phyloP scores from a whole-genome alignment of 2,113 vertebrate genomes.

The Holacanthus passer region DNA sequence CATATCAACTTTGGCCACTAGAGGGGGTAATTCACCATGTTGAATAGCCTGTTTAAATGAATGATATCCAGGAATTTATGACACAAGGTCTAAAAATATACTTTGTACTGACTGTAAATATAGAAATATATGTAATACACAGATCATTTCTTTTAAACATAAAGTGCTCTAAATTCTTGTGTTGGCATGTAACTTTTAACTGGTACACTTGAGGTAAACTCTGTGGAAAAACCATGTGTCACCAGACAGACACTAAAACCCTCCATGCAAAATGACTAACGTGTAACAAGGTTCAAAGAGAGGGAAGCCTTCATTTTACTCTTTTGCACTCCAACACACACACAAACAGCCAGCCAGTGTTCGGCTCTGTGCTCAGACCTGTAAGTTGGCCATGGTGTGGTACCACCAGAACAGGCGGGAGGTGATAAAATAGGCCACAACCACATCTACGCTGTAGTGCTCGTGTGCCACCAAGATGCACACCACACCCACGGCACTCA shows the following conservation, averaged over 20 bases:
- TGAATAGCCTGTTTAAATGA: background rate
- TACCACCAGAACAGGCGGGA: slow-evolving; percentile 98
- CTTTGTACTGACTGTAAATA: background rate
- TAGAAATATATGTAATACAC: background rate
- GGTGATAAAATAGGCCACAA: slow-evolving; percentile 96
- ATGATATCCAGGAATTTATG: background rate
- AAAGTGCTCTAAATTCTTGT: slow-evolving; percentile 3
- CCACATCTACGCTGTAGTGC: slow-evolving; percentile 96
- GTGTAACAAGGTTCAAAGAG: slow-evolving; percentile 4
- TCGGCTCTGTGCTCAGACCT: slow-evolving; percentile 81
- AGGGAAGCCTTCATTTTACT: background rate
- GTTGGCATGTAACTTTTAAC: background rate
- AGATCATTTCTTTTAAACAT: slow-evolving; percentile 19
- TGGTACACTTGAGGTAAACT: slow-evolving; percentile 7
- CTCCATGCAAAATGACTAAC: slow-evolving; percentile 1
- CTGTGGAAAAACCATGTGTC: slow-evolving; percentile 1
- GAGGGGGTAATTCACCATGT: slow-evolving; percentile 28
- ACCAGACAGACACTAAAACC: background rate
- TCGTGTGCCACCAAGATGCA: slow-evolving; percentile 97
- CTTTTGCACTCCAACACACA: background rate
- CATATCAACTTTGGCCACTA: slow-evolving; percentile 28
- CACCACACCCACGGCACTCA: slow-evolving; percentile 92
- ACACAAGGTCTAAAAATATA: slow-evolving; percentile 19
- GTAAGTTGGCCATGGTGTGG: slow-evolving; percentile 96
- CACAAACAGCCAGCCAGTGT: background rate